A percentile compares a stretch with the other conserved stretches of the same genome.
Evolutionary conservation across 1,140 invertebrate species (phyloP).

Genomic region (Habropoda laboriosa): DNA sequence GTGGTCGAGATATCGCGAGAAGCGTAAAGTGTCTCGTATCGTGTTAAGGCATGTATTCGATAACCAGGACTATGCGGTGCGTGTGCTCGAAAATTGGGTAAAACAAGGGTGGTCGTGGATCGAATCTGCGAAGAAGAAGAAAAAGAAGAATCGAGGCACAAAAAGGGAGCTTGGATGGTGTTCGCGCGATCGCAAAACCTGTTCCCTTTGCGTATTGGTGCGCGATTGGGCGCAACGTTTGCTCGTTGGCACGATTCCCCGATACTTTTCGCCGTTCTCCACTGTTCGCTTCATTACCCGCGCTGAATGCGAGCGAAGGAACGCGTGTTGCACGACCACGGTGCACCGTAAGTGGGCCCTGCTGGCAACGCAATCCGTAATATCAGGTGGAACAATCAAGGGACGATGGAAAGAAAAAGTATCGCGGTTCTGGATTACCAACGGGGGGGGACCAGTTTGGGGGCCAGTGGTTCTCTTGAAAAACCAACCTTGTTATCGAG

Average conservation of each 20-base stretch:
- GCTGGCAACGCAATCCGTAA: neutral
- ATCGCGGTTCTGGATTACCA: neutral
- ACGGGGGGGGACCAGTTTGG: conserved; percentile 12
- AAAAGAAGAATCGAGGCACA: neutral
- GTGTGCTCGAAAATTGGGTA: conserved; percentile 24
- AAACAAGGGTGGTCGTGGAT: conserved; percentile 18
- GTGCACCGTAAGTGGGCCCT: neutral
- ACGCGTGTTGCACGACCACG: neutral
- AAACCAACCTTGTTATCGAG: neutral
- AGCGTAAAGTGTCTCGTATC: neutral
- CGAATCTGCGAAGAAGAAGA: conserved; percentile 7
- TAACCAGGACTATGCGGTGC: neutral
- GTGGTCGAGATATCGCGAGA: neutral
- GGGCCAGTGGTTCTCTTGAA: conserved; percentile 37
- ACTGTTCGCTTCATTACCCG: neutral
- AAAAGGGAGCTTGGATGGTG: neutral
- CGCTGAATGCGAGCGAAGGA: neutral
- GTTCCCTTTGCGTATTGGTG: conserved; percentile 4
- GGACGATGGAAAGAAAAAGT: conserved; percentile 14
- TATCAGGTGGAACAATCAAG: conserved; percentile 30
- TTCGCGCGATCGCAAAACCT: conserved; percentile 30
- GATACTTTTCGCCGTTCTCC: neutral
- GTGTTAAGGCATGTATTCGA: conserved; percentile 2
- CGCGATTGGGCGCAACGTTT: neutral
- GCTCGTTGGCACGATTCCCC: conserved; percentile 1